Base-by-base conservation (phyloP, 2,888 invertebrate species). In the Sphaerophoria rueppellii region DNA sequence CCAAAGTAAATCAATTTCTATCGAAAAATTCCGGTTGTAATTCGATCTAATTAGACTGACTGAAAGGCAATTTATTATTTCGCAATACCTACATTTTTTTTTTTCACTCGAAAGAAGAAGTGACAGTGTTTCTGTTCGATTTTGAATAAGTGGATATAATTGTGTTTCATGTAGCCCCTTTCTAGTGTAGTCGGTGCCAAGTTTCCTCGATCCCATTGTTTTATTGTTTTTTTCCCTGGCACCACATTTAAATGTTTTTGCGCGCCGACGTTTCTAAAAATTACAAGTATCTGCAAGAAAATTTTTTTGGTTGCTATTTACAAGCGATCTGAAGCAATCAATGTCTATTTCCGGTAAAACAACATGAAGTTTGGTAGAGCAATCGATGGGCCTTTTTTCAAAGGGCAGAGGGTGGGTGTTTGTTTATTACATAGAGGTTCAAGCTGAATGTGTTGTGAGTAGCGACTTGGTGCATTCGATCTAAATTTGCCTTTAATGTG, bases 1-100 rank as follows among this genome's bases (percentile, higher is more conserved):
- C 97, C 87, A 95, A 95, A 95, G 97, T 97, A 95, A 94, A 93
- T 80, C 9, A 24, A 74, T 34, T 6, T 75, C 57, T 34, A 9
- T 35, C 9, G 24, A 16, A 50, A n/a, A 50, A 43, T 43, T 43
- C 7, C 63, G 24, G 50, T 72, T 87, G 87, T 87, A 87, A 87
- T 52, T 52, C 55, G 86, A 87, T 85, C 63, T 71, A 79, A 67
- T 65, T 58, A 48, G 32, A 69, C 16, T 71, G 40, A 43, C 63
- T 70, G 12, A 52, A 16, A 69, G 61, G 61, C 60, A 55, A 75
- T 61, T 61, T 16, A 61, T 72, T 63, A 71, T 83, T 83, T 83
- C 75, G 71, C 83, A 83, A 83, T 40, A 71, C 46, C 24, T 2
- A 24, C 24, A 24, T 24, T 24, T 24, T 24, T 24, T 24, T 70